Base-by-base conservation (phyloP, 2,113 vertebrate species). In the Sakesphorus luctuosus region DNA sequence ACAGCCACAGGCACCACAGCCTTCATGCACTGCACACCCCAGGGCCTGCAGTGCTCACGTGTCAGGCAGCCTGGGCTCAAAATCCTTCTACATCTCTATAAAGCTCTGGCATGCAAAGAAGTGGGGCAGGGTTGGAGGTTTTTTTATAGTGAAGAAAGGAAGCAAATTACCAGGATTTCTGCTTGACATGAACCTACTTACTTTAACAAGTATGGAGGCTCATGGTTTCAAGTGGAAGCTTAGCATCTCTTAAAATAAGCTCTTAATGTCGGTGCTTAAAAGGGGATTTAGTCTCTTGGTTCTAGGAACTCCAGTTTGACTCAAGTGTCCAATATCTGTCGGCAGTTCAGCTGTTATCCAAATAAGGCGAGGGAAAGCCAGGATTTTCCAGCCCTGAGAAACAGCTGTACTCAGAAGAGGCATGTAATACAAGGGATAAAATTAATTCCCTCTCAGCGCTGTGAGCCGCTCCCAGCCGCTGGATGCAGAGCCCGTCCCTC, bases 221-320 rank as follows among this genome's bases (percentile, higher is more conserved):
- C 72, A 50, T 14, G 67, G 46, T 89, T 80, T 88, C 82, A 84
- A 96, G 88, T 88, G 72, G 78, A 85, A 96, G 93, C 93, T 95
- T 96, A 95, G 65, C 85, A 90, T 96, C 93, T 91, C 96, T 93
- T 90, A 95, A 96, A 96, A 96, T 95, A 96, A 96, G 87, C 75
- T 71, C 47, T 86, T 88, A 36, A 44, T 65, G 84, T 74, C 43
- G 15, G 92, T 93, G 76, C 56, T 88, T 92, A 92, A 96, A 94
- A 86, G 36, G 65, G 90, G 92, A 86, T 95, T 91, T 80, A 90
- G 90, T 75, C 75, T 44, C 72, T 95, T 33, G 75, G 65, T 95
- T 95, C 94, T 92, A 93, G 78, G 93, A 96, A 90, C 93, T 87
- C 81, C 87, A 79, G 59, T 91, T 94, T 80, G 75, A 93, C 63